Percentiles rank a stretch among this genome's conserved stretches.
phyloP scores from a whole-genome alignment of 2,113 vertebrate species.

The Dinomys branickii region DNA sequence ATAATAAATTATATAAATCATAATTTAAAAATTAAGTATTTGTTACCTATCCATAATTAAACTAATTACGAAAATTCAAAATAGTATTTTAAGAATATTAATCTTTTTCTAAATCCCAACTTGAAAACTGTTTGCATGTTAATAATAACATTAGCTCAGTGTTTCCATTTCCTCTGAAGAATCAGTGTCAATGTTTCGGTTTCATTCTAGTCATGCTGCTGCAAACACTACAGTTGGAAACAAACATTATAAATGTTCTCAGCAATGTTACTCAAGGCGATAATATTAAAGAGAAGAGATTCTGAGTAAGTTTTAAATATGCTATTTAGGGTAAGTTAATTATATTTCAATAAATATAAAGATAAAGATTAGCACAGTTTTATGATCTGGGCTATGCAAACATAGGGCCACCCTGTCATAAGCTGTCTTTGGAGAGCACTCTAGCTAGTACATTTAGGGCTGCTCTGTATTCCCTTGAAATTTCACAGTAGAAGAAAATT shows the following conservation, averaged over 20 bases:
- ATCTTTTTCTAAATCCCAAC: conserved; percentile 1
- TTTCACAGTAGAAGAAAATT: conserved; percentile 52
- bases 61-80: background rate
- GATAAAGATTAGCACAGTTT: conserved; percentile 47
- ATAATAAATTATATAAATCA: background rate
- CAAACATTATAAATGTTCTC: conserved; percentile 34
- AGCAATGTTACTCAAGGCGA: background rate
- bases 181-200: background rate
- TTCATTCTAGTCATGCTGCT: background rate
- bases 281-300: conserved; percentile 54
- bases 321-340: conserved; percentile 64
- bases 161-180: background rate
- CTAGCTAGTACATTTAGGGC: conserved; percentile 6
- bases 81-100: background rate
- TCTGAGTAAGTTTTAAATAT: conserved; percentile 47
- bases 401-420: background rate
- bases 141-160: background rate
- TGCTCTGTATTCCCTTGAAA: conserved; percentile 53
- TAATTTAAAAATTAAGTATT: background rate
- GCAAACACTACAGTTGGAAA: background rate
- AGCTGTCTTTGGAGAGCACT: conserved; percentile 20
- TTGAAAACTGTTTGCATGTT: background rate
- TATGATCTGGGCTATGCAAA: conserved; percentile 39
- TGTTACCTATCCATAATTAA: background rate
- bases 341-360: conserved; percentile 64